Percentiles rank a stretch among this genome's conserved stretches.
phyloP scores from a whole-genome alignment of 2,888 invertebrate species.

The Lomographa bimaculata region DNA sequence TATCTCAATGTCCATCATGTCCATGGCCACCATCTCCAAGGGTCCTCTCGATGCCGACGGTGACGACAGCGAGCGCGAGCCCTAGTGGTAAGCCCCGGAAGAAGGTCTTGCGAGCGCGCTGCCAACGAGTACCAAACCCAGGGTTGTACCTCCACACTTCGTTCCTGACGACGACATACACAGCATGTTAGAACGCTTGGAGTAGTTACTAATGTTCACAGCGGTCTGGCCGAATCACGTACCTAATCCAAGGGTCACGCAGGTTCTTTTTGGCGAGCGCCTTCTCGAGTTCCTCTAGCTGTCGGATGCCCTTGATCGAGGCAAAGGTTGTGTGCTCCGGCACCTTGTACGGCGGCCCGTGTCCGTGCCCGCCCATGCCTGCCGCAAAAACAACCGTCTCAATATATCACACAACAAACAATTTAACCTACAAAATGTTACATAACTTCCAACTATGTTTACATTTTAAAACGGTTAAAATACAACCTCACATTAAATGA shows the following conservation, averaged over 20 bases:
- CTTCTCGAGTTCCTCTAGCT: constrained; percentile 85
- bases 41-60: constrained; percentile 48
- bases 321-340: constrained; percentile 90
- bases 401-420: constrained; percentile 30
- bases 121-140: constrained; percentile 81
- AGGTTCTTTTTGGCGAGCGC: constrained; percentile 88
- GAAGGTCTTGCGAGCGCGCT: constrained; percentile 70
- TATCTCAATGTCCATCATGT: constrained; percentile 56
- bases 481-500: no score
- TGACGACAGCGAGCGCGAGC: constrained; percentile 65
- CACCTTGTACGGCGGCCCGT: constrained; percentile 84
- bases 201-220: no score
- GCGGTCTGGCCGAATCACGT: no score
- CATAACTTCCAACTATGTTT: no score
- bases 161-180: constrained; percentile 80
- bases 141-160: constrained; percentile 92
- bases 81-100: constrained; percentile 88
- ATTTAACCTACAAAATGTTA: constrained; percentile 52
- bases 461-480: no score
- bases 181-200: no score
- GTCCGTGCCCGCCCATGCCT: constrained; percentile 65
- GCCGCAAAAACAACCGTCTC: constrained; percentile 15
- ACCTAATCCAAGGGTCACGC: constrained; percentile 94
- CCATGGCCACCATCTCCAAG: constrained; percentile 51
- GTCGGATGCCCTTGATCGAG: constrained; percentile 87